Evolutionary conservation across 2,888 invertebrate genomes (phyloP).

Genomic region (Chesias legatella): DNA sequence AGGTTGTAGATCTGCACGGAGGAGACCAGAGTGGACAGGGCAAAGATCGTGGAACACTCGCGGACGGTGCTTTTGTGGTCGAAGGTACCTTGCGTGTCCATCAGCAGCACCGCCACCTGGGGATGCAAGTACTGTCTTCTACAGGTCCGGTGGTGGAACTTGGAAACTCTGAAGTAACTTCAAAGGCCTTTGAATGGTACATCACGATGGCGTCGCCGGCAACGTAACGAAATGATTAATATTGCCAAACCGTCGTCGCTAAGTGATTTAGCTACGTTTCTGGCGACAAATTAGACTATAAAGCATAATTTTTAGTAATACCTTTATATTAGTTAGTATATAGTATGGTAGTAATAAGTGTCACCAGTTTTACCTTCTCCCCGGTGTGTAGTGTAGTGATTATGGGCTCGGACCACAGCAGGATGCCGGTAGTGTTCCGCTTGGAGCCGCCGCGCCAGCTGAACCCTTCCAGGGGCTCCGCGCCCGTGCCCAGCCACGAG

Average conservation of each 20-base stretch:
- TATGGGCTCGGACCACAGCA: conserved; percentile 46
- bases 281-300: too few species aligned
- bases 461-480: conserved; percentile 82
- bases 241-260: too few species aligned
- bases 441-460: conserved; percentile 90
- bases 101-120: conserved; percentile 87
- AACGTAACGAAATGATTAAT: too few species aligned
- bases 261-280: too few species aligned
- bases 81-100: conserved; percentile 96
- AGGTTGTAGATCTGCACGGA: conserved; percentile 91
- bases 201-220: too few species aligned
- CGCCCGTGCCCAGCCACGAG: conserved; percentile 12
- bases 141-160: too few species aligned
- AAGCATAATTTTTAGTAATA: too few species aligned
- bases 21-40: conserved; percentile 93
- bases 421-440: conserved; percentile 19
- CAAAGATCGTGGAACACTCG: conserved; percentile 87
- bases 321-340: too few species aligned
- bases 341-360: not conserved
- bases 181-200: too few species aligned
- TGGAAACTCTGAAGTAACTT: too few species aligned
- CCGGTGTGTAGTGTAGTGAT: conserved; percentile 45
- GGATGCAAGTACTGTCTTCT: not conserved
- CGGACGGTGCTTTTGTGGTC: conserved; percentile 96
- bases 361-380: conserved; percentile 56